phyloP scores from a whole-genome alignment of 2,888 invertebrate genomes.

The Hemaris fuciformis region DNA sequence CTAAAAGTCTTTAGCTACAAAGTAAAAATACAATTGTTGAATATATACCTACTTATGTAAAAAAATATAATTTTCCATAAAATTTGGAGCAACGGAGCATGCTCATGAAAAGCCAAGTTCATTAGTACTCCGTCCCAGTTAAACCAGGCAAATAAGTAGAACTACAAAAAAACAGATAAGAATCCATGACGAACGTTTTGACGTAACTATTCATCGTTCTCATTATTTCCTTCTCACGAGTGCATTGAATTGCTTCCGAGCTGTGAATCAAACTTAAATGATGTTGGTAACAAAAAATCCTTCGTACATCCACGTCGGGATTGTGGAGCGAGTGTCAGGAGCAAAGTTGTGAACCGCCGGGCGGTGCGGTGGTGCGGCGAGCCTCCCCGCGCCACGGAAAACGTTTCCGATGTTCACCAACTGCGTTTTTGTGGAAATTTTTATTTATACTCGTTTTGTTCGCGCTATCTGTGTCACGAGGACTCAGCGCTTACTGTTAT shows the following conservation, averaged over 20 bases:
- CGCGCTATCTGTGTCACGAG: constrained; percentile 40
- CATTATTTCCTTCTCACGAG: not conserved
- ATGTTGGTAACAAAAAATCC: constrained; percentile 7
- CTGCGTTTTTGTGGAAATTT: constrained; percentile 12
- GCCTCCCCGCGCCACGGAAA: constrained; percentile 51
- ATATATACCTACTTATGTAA: too few relatives aligned
- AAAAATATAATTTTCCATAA: not conserved
- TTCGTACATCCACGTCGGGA: constrained; percentile 23
- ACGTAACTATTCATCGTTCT: not conserved
- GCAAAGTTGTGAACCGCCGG: constrained; percentile 55
- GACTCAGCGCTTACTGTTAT: constrained; percentile 16
- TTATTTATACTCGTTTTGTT: constrained; percentile 46
- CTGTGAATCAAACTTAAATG: constrained; percentile 3
- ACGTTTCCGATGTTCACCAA: constrained; percentile 58
- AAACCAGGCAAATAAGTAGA: not conserved
- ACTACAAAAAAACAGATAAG: not conserved
- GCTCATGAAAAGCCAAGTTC: not conserved
- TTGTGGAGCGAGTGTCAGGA: constrained; percentile 47
- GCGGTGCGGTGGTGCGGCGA: constrained; percentile 20
- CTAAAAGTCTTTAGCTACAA: not conserved
- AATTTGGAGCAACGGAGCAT: not conserved
- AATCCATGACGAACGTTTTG: not conserved
- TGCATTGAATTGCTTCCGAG: not conserved
- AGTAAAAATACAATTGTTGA: not conserved
- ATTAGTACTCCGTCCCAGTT: not conserved